phyloP scores from a whole-genome alignment of 2,797 vertebrate genomes.

The Eleutherodactylus coqui region DNA sequence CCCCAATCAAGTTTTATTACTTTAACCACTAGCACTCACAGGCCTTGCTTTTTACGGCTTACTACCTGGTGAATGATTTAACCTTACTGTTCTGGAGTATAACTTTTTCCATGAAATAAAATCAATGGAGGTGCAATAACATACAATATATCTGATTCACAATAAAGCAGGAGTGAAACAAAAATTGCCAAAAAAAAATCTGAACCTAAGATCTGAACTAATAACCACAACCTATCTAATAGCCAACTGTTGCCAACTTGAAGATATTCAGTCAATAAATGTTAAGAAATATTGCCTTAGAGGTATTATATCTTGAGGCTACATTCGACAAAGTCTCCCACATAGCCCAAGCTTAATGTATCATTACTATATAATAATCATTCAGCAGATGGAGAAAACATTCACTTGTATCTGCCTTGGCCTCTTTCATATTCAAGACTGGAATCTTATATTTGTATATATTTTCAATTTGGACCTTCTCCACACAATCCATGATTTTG shows the following conservation, averaged over 20 bases:
- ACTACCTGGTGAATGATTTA: conserved; percentile 70
- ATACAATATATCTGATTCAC: background rate
- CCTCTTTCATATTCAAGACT: background rate
- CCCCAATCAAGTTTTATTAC: conserved; percentile 67
- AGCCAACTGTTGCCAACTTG: background rate
- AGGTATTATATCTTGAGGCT: background rate
- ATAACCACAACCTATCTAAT: too few species aligned
- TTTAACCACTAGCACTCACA: conserved; percentile 67
- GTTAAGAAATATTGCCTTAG: background rate
- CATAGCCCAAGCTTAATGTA: background rate
- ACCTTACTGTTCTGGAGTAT: conserved; percentile 72
- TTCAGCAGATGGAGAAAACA: background rate
- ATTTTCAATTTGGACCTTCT: background rate
- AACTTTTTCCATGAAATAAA: conserved; percentile 59
- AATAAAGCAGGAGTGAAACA: background rate
- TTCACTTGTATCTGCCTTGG: background rate
- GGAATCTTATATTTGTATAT: background rate
- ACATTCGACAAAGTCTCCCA: background rate
- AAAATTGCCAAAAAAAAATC: background rate
- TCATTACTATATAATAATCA: background rate
- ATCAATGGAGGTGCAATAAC: background rate
- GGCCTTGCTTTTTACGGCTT: conserved; percentile 72
- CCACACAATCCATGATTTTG: background rate
- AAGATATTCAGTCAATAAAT: background rate
- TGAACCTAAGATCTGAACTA: background rate